Evolutionary conservation across 2,797 vertebrate species (phyloP).

Genomic region (Lophotriccus pileatus): DNA sequence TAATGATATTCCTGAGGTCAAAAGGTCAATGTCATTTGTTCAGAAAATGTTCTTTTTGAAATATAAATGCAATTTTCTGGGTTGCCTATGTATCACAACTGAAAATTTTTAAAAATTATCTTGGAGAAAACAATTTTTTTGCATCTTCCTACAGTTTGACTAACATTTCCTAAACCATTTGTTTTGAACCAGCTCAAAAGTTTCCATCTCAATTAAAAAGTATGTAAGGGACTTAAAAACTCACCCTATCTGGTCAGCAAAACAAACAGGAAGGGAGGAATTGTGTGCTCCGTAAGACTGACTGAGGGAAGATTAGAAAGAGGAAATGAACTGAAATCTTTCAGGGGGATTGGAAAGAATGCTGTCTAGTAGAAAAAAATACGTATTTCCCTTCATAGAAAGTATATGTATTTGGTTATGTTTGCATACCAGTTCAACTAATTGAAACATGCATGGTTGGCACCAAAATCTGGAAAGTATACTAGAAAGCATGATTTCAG

Average conservation of each 20-base stretch:
- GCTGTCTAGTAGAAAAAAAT: background rate
- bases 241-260: background rate
- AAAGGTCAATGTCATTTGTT: background rate
- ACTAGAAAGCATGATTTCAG: background rate
- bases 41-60: background rate
- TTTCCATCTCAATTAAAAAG: background rate
- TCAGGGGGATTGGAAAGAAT: background rate
- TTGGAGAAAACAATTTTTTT: background rate
- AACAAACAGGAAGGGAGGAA: background rate
- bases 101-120: background rate
- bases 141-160: background rate
- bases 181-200: background rate
- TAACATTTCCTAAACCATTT: background rate
- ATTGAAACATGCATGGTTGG: background rate
- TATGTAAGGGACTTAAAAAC: background rate
- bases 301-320: conserved; percentile 10
- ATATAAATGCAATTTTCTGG: background rate
- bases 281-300: background rate
- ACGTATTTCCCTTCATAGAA: background rate
- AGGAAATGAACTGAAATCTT: background rate
- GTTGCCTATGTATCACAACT: background rate
- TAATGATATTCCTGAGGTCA: background rate
- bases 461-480: background rate
- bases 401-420: background rate
- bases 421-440: background rate